phyloP scores from a whole-genome alignment of 2,797 vertebrate species.

The Ispidina picta region DNA sequence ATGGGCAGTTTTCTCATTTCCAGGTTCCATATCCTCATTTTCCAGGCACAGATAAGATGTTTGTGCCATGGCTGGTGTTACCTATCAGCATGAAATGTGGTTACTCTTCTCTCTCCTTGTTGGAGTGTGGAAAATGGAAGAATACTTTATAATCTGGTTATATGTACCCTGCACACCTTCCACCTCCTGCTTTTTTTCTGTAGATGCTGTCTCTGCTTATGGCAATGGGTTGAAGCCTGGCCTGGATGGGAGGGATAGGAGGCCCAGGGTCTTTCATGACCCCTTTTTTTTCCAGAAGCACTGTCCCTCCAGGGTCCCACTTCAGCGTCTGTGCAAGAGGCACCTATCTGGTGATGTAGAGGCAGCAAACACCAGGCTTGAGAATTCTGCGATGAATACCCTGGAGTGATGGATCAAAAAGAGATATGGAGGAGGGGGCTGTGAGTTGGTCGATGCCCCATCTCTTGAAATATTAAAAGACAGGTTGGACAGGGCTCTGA shows the following conservation, averaged over 20 bases:
- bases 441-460: neutral
- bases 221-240: neutral
- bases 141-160: neutral
- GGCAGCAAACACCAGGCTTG: neutral
- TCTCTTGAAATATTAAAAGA: neutral
- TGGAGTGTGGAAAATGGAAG: neutral
- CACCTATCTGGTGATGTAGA: neutral
- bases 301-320: rapidly evolving
- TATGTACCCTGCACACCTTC: too few relatives aligned
- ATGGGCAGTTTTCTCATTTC: neutral
- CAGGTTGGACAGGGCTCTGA: neutral
- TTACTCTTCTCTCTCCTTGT: neutral
- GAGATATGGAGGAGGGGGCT: neutral
- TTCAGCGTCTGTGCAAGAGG: neutral
- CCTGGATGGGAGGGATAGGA: neutral
- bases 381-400: neutral
- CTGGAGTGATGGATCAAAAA: neutral
- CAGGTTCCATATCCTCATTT: neutral
- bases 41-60: neutral
- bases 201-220: neutral
- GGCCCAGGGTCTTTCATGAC: neutral
- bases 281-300: neutral
- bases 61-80: neutral
- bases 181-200: neutral
- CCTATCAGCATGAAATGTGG: neutral